Base-by-base conservation (phyloP, 1,140 invertebrate species). In the Thaumatotibia leucotreta region DNA sequence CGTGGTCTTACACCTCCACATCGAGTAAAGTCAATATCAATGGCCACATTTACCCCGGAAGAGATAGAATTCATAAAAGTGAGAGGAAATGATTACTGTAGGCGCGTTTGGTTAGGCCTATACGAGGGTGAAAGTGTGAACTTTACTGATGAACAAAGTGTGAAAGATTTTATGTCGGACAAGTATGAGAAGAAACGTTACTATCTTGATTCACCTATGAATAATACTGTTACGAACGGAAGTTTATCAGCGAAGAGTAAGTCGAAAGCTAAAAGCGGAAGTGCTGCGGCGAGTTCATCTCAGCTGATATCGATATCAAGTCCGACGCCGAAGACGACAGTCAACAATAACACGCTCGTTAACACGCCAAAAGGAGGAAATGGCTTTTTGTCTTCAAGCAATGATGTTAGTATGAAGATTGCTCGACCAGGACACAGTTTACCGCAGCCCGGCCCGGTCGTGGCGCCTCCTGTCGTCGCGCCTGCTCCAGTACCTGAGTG, bases 21-120 rank as follows among this genome's bases (percentile, higher is more conserved):
- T 91, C 93, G 98, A 72, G 98, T 99, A 27, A 99, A 99, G 91
- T 99, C 98, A 32, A 99, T 99, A 77, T 99, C 98, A 5, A 99
- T 99, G 98, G 97, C 98, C 45, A 98, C 96, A 78, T 99, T 99
- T 89, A 98, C 96, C 68, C 94, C 95, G 72, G 98, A 99, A 73
- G 98, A 99, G 92, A 96, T 99, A 83, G 97, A 98, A 85, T 96
- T 97, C 80, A 93, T 99, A 70, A 96, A 95, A 92, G 93, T 93
- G 65, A 95, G 95, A 91, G 98, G 98, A 70, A 99, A 99, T 92
- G 97, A 99, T 93, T 95, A 97, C 79, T 98, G 97, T 86, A 93
- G 95, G 76, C 95, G 95, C 87, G 95, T 97, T 68, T 99, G 97
- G 97, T 92, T 99, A 67, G 97, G 96, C 2, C 91, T 97, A 35